A percentile compares a stretch with the other conserved stretches of the same genome.
Conservation (phyloP, 2,797 vertebrate genomes). For the Lithobates pipiens region DNA sequence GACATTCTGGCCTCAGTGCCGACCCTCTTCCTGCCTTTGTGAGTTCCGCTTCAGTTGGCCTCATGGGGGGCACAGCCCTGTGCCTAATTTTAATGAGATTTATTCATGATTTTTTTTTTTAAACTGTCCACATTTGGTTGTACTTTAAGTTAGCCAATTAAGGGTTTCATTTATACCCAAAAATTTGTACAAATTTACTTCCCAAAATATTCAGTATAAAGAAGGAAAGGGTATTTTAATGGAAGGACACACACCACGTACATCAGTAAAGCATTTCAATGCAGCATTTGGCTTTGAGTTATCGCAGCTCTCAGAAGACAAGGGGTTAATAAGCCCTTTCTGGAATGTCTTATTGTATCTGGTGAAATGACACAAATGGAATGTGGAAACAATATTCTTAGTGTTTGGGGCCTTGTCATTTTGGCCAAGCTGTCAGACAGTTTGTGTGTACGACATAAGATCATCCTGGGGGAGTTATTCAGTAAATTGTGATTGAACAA, state of each 20-base stretch:
- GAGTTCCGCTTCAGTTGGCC: too few relatives aligned
- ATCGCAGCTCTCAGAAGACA: not conserved
- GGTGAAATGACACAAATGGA: conserved; percentile 40
- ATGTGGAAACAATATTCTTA: conserved; percentile 44
- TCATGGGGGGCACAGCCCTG: too few relatives aligned
- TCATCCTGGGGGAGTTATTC: conserved; percentile 26
- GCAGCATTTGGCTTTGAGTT: not conserved
- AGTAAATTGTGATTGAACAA: conserved; percentile 44
- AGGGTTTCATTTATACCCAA: too few relatives aligned
- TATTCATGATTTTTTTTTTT: too few relatives aligned
- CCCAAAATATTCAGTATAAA: too few relatives aligned
- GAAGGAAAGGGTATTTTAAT: too few relatives aligned
- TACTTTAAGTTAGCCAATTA: too few relatives aligned
- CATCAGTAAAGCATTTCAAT: not conserved
- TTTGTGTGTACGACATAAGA: conserved; percentile 16
- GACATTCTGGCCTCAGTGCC: too few relatives aligned
- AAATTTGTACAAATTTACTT: too few relatives aligned
- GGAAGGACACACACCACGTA: not conserved
- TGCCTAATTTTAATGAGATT: too few relatives aligned
- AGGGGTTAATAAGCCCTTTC: not conserved
- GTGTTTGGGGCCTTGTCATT: conserved; percentile 40
- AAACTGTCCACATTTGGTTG: too few relatives aligned
- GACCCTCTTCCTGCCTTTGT: too few relatives aligned
- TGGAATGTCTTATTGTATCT: conserved; percentile 15
- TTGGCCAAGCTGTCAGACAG: conserved; percentile 26